A percentile compares a stretch with the other conserved stretches of the same genome.
Conservation (phyloP, 1,140 invertebrate species). For the Temnothorax nylanderi region DNA sequence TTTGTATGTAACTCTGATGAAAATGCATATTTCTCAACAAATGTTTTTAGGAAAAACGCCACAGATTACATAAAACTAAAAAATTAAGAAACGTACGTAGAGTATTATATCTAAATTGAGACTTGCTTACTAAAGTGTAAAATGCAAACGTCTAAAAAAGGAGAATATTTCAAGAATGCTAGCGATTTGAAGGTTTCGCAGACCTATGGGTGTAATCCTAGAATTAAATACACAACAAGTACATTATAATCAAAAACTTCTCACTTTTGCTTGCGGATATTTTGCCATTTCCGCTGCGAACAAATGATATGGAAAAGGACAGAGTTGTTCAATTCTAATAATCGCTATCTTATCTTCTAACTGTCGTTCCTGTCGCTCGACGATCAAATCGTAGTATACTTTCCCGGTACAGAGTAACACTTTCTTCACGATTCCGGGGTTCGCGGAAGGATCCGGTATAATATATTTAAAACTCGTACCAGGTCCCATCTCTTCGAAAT, state of each 20-base stretch:
- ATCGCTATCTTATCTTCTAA: conserved; percentile 91
- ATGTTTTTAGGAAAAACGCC: background rate
- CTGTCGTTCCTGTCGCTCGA: conserved; percentile 88
- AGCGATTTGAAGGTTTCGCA: background rate
- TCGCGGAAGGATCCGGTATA: conserved; percentile 88
- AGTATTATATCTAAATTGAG: background rate
- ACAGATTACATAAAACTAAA: background rate
- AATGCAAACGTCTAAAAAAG: background rate
- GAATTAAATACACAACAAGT: background rate
- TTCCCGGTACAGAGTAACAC: conserved; percentile 93
- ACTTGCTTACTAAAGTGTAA: background rate
- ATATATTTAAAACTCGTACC: conserved; percentile 83
- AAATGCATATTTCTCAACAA: background rate
- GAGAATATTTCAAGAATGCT: background rate
- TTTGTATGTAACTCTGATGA: background rate
- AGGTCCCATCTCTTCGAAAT: conserved; percentile 89
- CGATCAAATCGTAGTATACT: conserved; percentile 93
- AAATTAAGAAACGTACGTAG: background rate
- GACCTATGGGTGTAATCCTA: background rate
- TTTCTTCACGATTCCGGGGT: conserved; percentile 89
- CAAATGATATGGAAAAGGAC: conserved; percentile 95
- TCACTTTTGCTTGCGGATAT: conserved; percentile 91
- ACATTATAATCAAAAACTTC: background rate
- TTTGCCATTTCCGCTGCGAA: conserved; percentile 89
- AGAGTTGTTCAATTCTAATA: conserved; percentile 92